Base-by-base conservation (phyloP, 2,113 vertebrate genomes). In the Dicrurus megarhynchus region DNA sequence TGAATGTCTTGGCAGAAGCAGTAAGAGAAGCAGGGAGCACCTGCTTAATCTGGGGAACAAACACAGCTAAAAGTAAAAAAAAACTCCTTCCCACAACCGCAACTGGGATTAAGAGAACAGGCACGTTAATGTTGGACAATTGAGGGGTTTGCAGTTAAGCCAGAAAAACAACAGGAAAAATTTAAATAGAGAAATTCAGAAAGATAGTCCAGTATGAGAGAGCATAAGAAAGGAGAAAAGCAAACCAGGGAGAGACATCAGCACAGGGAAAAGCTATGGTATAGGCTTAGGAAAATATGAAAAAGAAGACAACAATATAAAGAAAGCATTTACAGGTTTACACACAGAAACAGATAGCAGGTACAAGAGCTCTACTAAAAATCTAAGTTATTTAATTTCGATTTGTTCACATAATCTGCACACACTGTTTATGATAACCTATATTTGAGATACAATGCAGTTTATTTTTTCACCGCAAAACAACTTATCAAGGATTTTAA, bases 101-200 rank as follows among this genome's bases (percentile, higher is more conserved):
- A 41, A 3, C 8, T 41, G 42, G 37, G 19, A 64, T 46, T 64
- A 83, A 75, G n/a, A 82, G 17, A 49, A 39, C 9, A 52, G 33
- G 16, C 5, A 60, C 0, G 0, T 46, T 55, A 13, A 42, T 15
- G 33, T 10, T 35, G 22, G 17, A 39, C 13, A 87, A 4, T 4
- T 65, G 6, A 37, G 22, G 15, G 46, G 3, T 26, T n/a, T 42
- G 22, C 16, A 30, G 13, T 7, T 30, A 53, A 44, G 47, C 16
- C 0, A 39, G 6, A 33, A 73, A 71, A 94, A 16, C 2, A 76
- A 22, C 4, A 69, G 6, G 32, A 39, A 77, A 83, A 53, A 47
- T 1, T n/a, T 32, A 73, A 70, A 78, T 7, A 26, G 3, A 46
- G 16, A 69, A 44, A n/a, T n/a, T 37, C 7, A n/a, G 16, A 73